Conservation (phyloP, 2,888 invertebrate genomes). For the Oscheius myriophilus region DNA sequence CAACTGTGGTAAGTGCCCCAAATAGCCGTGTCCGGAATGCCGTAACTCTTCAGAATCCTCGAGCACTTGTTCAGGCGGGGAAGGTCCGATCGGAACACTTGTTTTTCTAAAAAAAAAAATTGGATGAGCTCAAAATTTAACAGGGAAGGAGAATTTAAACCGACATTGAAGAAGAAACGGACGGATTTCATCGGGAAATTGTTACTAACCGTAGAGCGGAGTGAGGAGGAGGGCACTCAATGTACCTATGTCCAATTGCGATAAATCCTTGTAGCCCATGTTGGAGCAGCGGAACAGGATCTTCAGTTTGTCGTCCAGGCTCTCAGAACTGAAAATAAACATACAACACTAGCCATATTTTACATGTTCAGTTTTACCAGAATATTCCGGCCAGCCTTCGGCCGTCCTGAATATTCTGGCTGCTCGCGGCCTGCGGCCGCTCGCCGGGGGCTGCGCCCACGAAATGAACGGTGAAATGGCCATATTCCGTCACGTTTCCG, state of each 20-base stretch:
- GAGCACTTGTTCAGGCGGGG: conserved; percentile 3
- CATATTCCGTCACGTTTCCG: too few relatives aligned
- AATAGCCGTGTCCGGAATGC: conserved; percentile 36
- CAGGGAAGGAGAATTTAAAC: too few relatives aligned
- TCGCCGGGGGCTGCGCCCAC: too few relatives aligned
- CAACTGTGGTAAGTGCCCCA: conserved; percentile 43
- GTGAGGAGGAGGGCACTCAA: conserved; percentile 40
- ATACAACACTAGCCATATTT: background rate
- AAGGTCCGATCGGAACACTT: background rate
- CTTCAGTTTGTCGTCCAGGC: conserved; percentile 39
- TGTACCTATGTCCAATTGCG: conserved; percentile 33
- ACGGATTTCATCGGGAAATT: too few relatives aligned
- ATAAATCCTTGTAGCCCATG: conserved; percentile 52
- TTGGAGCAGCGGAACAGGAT: conserved; percentile 42
- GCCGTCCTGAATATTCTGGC: too few relatives aligned
- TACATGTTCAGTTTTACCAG: too few relatives aligned
- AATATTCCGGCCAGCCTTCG: too few relatives aligned
- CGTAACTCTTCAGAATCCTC: conserved; percentile 46
- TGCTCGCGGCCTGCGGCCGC: too few relatives aligned
- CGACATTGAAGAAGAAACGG: too few relatives aligned
- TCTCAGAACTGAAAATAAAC: conserved; percentile 33
- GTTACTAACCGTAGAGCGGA: conserved; percentile 45
- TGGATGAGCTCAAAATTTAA: background rate
- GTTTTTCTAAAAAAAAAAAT: background rate
- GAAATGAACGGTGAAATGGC: too few relatives aligned